Conservation (phyloP, 2,113 vertebrate species). For the Mus spicilegus region DNA sequence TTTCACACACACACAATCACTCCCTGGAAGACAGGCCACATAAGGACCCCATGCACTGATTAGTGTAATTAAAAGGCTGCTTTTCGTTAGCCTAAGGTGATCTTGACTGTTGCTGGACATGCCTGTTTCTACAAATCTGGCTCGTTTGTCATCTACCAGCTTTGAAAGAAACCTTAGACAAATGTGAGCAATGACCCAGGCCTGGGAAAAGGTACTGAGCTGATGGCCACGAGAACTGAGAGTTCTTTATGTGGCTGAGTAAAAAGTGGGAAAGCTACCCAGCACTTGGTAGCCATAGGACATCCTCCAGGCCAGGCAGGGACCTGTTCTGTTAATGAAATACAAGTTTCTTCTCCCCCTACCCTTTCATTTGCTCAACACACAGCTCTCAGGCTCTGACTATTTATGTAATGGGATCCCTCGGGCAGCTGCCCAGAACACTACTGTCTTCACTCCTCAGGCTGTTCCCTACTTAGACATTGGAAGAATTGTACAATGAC, state of each 20-base stretch:
- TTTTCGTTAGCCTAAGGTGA: conserved; percentile 36
- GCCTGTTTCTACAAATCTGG: background rate
- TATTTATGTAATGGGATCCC: background rate
- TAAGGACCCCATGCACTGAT: background rate
- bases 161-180: background rate
- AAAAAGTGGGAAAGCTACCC: too few species aligned
- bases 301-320: conserved; percentile 25
- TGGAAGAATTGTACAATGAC: background rate
- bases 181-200: background rate
- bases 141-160: background rate
- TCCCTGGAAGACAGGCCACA: conserved; percentile 10
- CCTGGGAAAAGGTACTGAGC: background rate
- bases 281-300: conserved; percentile 5
- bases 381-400: conserved; percentile 51
- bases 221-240: background rate
- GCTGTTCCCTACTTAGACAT: background rate
- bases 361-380: conserved; percentile 34
- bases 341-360: conserved; percentile 17
- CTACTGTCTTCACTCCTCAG: background rate
- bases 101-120: background rate
- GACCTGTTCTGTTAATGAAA: conserved; percentile 22
- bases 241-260: background rate
- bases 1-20: background rate
- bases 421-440: background rate
- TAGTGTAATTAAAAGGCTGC: conserved; percentile 46